A percentile compares a stretch with the other conserved stretches of the same genome.
Conservation (phyloP, 2,888 invertebrate genomes). For the Crematogaster levior region DNA sequence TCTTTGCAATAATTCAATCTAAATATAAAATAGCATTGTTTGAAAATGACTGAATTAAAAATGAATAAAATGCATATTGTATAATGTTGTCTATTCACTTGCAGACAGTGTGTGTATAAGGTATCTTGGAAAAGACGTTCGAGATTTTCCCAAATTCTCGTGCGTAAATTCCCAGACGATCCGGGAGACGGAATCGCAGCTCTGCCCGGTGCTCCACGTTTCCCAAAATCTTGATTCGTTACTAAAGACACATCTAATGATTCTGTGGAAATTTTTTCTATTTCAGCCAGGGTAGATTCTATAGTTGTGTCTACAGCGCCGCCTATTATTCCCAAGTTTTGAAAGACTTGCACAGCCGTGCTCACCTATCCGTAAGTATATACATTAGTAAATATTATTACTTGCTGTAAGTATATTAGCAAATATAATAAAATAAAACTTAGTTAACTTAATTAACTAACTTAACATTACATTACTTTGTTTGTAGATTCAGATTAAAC, state of each 20-base stretch:
- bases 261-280: slow-evolving; percentile 85
- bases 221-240: slow-evolving; percentile 79
- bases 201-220: slow-evolving; percentile 87
- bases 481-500: neutral
- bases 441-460: no score
- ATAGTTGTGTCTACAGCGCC: slow-evolving; percentile 86
- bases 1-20: slow-evolving; percentile 81
- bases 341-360: slow-evolving; percentile 89
- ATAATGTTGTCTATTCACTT: slow-evolving; percentile 85
- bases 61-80: neutral
- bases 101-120: slow-evolving; percentile 90
- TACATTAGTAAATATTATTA: neutral
- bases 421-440: neutral
- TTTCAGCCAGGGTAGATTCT: slow-evolving; percentile 84
- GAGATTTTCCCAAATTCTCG: slow-evolving; percentile 94
- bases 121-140: slow-evolving; percentile 94
- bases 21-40: slow-evolving; percentile 67
- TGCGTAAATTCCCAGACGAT: slow-evolving; percentile 88
- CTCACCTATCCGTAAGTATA: slow-evolving; percentile 85
- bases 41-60: neutral
- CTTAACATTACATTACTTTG: neutral
- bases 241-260: slow-evolving; percentile 85
- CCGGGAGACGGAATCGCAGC: slow-evolving; percentile 87
- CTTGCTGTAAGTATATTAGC: no score
- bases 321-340: slow-evolving; percentile 86